These are phyloP conservation scores for Mycetomoellerius zeteki DNA, from an alignment of 1,140 invertebrate species.

Conservation along the genomic window DNA sequence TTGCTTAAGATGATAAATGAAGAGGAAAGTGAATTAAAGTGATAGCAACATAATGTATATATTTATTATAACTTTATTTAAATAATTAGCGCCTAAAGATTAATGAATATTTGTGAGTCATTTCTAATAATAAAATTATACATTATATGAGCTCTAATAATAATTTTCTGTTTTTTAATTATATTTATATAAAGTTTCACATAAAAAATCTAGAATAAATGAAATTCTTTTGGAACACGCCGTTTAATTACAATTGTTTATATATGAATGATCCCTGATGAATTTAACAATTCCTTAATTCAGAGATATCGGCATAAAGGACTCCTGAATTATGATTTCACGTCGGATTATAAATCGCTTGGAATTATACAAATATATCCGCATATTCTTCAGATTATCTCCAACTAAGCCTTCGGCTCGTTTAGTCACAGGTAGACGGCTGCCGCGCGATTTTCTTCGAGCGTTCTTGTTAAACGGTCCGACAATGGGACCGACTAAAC, in stretches of 20 bases:
- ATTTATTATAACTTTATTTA: neutral
- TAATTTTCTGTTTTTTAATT: neutral
- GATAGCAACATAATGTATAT: neutral
- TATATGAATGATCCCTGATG: neutral
- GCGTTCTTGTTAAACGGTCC: constrained; percentile 50
- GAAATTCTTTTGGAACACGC: neutral
- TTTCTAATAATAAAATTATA: neutral
- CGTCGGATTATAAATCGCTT: constrained; percentile 1
- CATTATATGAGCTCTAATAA: neutral
- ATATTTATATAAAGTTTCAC: neutral
- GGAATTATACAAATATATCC: constrained; percentile 35
- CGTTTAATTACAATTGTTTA: neutral
- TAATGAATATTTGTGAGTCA: neutral
- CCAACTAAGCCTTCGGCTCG: neutral
- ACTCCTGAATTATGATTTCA: neutral
- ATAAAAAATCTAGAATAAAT: neutral
- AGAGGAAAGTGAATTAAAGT: too few relatives aligned
- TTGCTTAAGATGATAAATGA: too few relatives aligned
- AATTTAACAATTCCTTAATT: constrained; percentile 21
- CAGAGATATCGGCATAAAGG: constrained; percentile 11
- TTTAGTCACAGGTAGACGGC: constrained; percentile 10
- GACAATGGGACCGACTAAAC: constrained; percentile 39
- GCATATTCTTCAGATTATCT: constrained; percentile 7
- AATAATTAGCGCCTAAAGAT: neutral
- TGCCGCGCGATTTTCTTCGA: constrained; percentile 33